Conservation (phyloP, 1,140 invertebrate genomes). For the Ephestia elutella region DNA sequence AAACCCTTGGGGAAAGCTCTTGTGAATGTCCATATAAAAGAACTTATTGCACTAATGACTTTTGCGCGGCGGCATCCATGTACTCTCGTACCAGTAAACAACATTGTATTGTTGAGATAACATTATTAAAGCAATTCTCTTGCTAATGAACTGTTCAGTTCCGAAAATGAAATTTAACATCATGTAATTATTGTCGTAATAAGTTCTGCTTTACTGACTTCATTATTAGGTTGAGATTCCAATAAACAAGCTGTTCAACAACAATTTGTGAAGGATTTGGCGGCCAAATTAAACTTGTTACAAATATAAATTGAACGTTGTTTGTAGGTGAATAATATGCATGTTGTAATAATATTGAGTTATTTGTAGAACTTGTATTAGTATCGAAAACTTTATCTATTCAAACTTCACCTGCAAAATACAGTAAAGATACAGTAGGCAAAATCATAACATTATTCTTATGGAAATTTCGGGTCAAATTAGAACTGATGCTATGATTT, state of each 20-base stretch:
- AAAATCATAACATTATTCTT: no score
- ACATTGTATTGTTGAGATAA: constrained; percentile 4
- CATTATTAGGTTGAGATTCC: not conserved
- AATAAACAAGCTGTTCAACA: not conserved
- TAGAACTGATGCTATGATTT: no score
- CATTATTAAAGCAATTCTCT: constrained; percentile 8
- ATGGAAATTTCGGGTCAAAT: no score
- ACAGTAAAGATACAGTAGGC: no score
- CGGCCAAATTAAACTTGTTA: not conserved
- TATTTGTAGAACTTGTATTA: no score
- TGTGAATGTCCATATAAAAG: not conserved
- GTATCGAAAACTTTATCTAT: no score
- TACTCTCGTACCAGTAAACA: not conserved
- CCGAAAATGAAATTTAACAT: constrained; percentile 4
- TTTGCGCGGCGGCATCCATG: not conserved
- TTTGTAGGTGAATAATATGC: no score
- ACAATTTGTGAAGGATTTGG: not conserved
- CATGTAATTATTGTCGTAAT: constrained; percentile 2
- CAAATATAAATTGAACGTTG: not conserved
- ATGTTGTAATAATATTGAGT: no score
- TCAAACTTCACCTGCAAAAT: no score
- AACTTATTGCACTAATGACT: not conserved
- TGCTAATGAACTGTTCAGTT: constrained; percentile 2
- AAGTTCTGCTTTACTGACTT: not conserved
- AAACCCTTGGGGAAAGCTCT: not conserved